Evolutionary conservation across 2,888 invertebrate genomes (phyloP), one percentile per base, ranked within the genome.

Genomic region (Lamellibrachia columna): DNA sequence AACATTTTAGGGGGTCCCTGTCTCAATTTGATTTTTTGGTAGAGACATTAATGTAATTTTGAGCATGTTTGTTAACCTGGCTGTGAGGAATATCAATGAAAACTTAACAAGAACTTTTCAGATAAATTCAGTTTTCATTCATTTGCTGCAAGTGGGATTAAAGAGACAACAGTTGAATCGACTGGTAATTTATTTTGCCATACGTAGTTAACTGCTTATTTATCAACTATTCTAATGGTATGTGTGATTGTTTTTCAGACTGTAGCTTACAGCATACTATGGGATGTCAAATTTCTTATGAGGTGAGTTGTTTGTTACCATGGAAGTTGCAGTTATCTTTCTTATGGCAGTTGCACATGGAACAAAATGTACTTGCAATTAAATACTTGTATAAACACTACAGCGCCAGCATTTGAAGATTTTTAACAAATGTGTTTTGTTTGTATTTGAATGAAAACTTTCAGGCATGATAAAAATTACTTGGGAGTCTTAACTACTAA

Each of bases 251-350:
- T 94, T 93, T 95, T 96, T 75, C 95, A 96, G 96, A 97, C 97
- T 6, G 94, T 97, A 93, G 97, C 97, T 90, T 97, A 97, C 95
- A 97, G 99, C 96, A 99, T 99, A 97, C 97, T 99, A 93, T 99
- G 99, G 99, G 99, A 99, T 96, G 96, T 99, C 96, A 99, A 99
- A 96, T 99, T 99, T 97, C 97, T 99, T 40, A 91, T 91, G 91
- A 91, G 91, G 91, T 91, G 40, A 91, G 52, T 53, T 75, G 40
- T 22, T 75, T 75, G 75, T 75, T 15, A 75, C 15, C 75, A 22
- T 75, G 22, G 22, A 75, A 75, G 75, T 75, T 75, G 58, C 58
- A 58, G 58, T 58, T 58, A 58, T 40, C 40, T 40, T 40, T 40
- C 40, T 40, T 40, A 40, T 40, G 40, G 1, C 40, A 40, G 40